Evolutionary conservation across 2,113 vertebrate genomes (phyloP), one percentile per base, ranked within the genome.

Genomic region (Dolichotis patagonum): DNA sequence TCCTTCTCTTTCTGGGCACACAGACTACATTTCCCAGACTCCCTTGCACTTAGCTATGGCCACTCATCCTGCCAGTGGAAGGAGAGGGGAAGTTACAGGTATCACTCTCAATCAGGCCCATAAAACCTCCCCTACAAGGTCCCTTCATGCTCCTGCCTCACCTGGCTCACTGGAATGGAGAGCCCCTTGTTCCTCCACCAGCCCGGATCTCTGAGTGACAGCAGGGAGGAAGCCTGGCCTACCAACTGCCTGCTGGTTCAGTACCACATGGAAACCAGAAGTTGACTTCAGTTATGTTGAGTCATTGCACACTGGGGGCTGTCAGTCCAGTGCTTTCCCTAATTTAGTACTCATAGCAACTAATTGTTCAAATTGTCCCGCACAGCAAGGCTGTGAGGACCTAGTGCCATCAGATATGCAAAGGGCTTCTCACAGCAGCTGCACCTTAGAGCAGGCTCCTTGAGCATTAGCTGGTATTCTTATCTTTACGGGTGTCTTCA

Each of bases 401-500:
- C 43, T 58, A 43, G 6, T 0, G 65, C 7, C 26, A 16, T n/a
- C 56, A 69, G 56, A 75, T 77, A 58, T 19, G 32, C 24, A 71
- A 90, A 84, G 8, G 14, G 19, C 32, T 91, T 73, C 80, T 63
- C 54, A 60, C 4, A 63, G 26, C 38, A 14, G 38, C 56, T 88
- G 30, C 32, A 54, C 73, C 41, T 28, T 30, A 77, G 56, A 91
- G 93, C 90, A 16, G 56, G 13, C 41, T 95, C 82, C 20, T 16
- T 81, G 87, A 81, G 32, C 63, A 77, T 75, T 60, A 88, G n/a
- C 46, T 19, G 9, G 43, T 93, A 62, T 81, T n/a, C n/a, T 82
- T 83, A 49, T 83, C 67, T 71, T 89, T 95, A 67, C 49, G 56
- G 26, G 19, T 62, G 12, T 89, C 91, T 86, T 95, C 54, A 71